These are phyloP conservation scores for Sebastes melanostomus DNA, from an alignment of 2,797 vertebrate species.

Conservation along the genomic window DNA sequence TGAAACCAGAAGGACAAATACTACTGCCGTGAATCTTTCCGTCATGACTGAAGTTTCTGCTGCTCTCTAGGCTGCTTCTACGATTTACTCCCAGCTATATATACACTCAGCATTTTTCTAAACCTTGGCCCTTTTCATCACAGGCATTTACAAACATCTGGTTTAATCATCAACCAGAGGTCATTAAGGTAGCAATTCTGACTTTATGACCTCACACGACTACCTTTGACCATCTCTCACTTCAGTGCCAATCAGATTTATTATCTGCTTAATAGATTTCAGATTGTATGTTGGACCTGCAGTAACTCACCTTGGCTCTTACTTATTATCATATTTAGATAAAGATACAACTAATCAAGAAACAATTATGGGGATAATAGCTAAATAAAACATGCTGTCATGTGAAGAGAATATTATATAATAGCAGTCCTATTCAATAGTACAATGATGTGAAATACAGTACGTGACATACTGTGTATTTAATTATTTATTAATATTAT, in stretches of 20 bases:
- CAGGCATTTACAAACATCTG: slow-evolving; percentile 4
- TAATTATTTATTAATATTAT: background rate
- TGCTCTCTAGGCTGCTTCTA: background rate
- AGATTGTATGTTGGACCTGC: background rate
- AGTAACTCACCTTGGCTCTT: background rate
- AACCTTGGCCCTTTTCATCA: slow-evolving; percentile 51
- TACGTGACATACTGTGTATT: background rate
- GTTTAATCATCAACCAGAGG: slow-evolving; percentile 61
- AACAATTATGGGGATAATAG: background rate
- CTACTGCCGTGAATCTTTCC: slow-evolving; percentile 17
- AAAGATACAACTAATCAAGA: background rate
- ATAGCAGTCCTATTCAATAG: background rate
- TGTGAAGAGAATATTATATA: background rate
- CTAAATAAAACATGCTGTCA: background rate
- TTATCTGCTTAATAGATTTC: background rate
- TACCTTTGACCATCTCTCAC: background rate
- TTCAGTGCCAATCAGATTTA: background rate
- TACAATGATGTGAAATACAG: background rate
- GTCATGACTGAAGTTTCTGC: slow-evolving; percentile 23
- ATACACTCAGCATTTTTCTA: slow-evolving; percentile 26
- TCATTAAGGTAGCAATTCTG: background rate
- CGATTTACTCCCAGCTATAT: background rate
- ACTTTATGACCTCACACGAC: background rate
- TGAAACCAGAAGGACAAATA: slow-evolving; percentile 51
- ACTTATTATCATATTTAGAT: background rate